Evolutionary conservation across 2,888 invertebrate species (phyloP).

Genomic region (Phengaris arion): DNA sequence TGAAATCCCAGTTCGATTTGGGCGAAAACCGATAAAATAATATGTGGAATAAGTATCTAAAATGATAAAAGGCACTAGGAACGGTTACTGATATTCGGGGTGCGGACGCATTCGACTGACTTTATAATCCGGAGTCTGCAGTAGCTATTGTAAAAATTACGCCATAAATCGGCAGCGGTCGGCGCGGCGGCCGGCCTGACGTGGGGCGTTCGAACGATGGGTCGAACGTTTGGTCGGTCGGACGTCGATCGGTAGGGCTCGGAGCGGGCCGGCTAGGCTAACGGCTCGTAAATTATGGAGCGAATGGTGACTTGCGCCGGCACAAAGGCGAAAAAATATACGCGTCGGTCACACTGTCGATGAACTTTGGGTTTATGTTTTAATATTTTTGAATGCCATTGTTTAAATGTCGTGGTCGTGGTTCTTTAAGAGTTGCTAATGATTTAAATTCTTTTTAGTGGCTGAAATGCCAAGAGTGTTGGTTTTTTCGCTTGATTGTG

Average conservation of each 20-base stretch:
- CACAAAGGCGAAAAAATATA: conserved; percentile 67
- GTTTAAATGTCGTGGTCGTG: neutral
- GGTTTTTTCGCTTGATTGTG: neutral
- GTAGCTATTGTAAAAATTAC: conserved; percentile 71
- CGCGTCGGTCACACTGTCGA: conserved; percentile 41
- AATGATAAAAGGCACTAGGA: conserved; percentile 16
- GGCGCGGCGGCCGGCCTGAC: conserved; percentile 54
- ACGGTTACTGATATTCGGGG: conserved; percentile 1
- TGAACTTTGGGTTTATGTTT: conserved; percentile 3
- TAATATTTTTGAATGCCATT: conserved; percentile 24
- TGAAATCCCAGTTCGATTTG: neutral
- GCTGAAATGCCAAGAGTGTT: neutral
- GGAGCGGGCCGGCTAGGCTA: conserved; percentile 41
- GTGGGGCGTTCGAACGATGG: neutral
- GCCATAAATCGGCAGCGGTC: conserved; percentile 64
- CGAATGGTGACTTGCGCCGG: conserved; percentile 51
- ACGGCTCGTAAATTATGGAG: conserved; percentile 45
- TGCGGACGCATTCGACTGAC: conserved; percentile 14
- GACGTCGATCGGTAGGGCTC: conserved; percentile 3
- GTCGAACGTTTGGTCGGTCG: neutral
- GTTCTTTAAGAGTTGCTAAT: conserved; percentile 13
- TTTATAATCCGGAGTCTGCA: conserved; percentile 35
- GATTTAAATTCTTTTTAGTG: neutral
- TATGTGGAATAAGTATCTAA: neutral
- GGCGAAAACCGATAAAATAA: neutral